Evolutionary conservation across 2,797 vertebrate genomes (phyloP), one percentile per base, ranked within the genome.

Genomic region (Vespertilio murinus): DNA sequence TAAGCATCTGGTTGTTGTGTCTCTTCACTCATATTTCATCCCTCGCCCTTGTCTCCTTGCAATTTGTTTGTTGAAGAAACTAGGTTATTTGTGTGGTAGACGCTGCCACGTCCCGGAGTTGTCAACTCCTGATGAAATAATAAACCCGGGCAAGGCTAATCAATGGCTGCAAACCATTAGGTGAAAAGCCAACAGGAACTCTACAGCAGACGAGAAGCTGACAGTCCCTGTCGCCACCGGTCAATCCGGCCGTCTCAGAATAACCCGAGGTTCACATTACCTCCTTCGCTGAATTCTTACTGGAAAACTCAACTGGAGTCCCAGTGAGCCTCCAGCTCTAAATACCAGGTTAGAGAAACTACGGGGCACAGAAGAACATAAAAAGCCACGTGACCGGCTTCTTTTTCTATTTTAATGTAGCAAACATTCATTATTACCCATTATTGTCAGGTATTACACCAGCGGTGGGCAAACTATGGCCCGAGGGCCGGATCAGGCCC

Each of bases 41-140:
- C n/a, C 6, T 1, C 40, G 6, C 3, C 2, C 22, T 79, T 49
- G 42, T 54, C 35, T 40, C 54, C 38, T 78, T 54, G 8, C 35
- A 73, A 8, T 69, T 77, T 89, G 42, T 67, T 88, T 91, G 35
- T 64, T 88, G 64, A 42, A 77, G 78, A 90, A 67, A 71, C 12
- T 70, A 83, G 11, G 59, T 77, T 69, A 38, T 52, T n/a, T 85
- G 42, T 25, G 12, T 3, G n/a, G 2, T 61, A 71, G 74, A 56
- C 16, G 38, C 90, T 23, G 64, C 25, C 8, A 5, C 33, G 52
- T 79, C 90, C 49, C 78, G 65, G 14, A 54, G 56, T 65, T 93
- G 86, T 73, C 25, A 87, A 30, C 33, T 64, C 38, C n/a, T 59
- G 30, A n/a, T 25, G 81, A 80, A 83, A 78, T 83, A 70, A 65